Evolutionary conservation across 1,140 invertebrate species (phyloP).

Genomic region (Oscheius sp.): DNA sequence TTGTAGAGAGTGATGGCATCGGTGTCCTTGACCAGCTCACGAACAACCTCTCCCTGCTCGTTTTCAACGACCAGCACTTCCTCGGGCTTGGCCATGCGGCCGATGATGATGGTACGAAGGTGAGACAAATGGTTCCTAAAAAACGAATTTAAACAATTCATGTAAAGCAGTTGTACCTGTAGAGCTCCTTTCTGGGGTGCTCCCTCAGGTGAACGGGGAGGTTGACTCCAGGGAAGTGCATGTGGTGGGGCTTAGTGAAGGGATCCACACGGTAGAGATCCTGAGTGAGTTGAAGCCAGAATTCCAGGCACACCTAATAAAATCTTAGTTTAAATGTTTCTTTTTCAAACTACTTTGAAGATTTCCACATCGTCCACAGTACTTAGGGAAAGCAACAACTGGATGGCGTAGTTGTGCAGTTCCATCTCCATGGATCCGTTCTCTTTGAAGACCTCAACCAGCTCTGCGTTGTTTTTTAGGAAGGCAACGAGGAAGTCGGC

Average conservation of each 20-base stretch:
- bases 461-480: conserved; percentile 85
- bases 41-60: conserved; percentile 97
- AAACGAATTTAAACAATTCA: conserved; percentile 63
- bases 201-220: too few relatives aligned
- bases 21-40: conserved; percentile 99
- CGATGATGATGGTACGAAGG: conserved; percentile 97
- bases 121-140: conserved; percentile 79
- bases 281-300: conserved; percentile 89
- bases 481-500: conserved; percentile 95
- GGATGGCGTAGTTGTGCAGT: conserved; percentile 64
- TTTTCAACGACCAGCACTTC: conserved; percentile 99
- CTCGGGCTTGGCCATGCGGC: conserved; percentile 98
- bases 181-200: conserved; percentile 10
- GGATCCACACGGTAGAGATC: conserved; percentile 78
- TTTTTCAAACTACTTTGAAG: conserved; percentile 78
- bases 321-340: conserved; percentile 14
- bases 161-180: not conserved
- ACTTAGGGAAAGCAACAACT: conserved; percentile 92
- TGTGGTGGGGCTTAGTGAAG: conserved; percentile 54
- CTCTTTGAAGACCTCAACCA: conserved; percentile 46
- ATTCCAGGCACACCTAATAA: conserved; percentile 77
- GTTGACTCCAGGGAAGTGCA: conserved; percentile 1
- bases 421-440: conserved; percentile 8
- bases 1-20: conserved; percentile 99
- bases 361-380: conserved; percentile 99